These are phyloP conservation scores for Eupelmus urozonus DNA, from an alignment of 2,888 invertebrate species.

Conservation along the genomic window DNA sequence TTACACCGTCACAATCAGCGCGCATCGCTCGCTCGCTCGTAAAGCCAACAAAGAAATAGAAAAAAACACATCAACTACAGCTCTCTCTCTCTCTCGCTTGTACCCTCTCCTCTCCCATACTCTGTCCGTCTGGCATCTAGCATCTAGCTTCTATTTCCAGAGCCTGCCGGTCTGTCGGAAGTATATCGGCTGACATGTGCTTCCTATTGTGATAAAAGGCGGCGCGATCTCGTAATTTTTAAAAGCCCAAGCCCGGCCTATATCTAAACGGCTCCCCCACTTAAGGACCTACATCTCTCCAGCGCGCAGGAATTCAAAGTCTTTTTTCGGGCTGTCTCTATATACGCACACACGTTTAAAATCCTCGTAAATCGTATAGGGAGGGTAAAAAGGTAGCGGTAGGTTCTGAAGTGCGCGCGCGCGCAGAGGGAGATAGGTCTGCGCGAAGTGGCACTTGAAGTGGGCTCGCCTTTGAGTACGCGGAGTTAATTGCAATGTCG, in stretches of 20 bases:
- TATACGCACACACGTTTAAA: slow-evolving; percentile 1
- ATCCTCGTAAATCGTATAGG: slow-evolving; percentile 23
- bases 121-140: slow-evolving; percentile 10
- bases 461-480: background rate
- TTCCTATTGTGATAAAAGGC: slow-evolving; percentile 41
- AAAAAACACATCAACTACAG: background rate
- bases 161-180: background rate
- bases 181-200: slow-evolving; percentile 28
- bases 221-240: background rate
- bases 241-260: background rate
- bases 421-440: no score
- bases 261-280: background rate
- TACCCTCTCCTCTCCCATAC: background rate
- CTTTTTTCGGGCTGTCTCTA: no score
- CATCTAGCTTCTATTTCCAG: slow-evolving; percentile 36
- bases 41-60: background rate
- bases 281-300: background rate
- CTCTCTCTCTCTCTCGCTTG: background rate
- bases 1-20: background rate
- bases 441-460: slow-evolving; percentile 25
- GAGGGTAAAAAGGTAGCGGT: background rate
- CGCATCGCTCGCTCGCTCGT: no score
- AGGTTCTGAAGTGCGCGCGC: no score
- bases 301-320: no score
- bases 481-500: slow-evolving; percentile 37